Evolutionary conservation across 2,113 vertebrate genomes (phyloP).

Genomic region (Otus sunia): DNA sequence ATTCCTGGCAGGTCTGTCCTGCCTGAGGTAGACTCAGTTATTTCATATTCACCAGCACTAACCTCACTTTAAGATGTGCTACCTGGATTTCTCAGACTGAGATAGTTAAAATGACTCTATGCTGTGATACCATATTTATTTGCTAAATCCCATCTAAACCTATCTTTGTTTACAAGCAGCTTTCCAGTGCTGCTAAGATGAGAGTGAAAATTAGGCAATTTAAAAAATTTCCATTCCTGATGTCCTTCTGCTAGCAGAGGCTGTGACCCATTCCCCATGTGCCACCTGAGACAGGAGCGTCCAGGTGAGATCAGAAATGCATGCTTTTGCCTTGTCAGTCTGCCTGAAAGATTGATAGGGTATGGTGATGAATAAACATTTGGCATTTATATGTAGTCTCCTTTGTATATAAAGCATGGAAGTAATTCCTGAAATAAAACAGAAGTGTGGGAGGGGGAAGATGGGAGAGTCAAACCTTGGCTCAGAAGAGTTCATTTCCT

Average conservation of each 20-base stretch:
- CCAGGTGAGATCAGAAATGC: neutral
- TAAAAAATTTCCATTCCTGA: neutral
- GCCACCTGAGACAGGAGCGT: neutral
- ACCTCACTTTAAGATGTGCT: neutral
- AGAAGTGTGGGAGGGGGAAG: neutral
- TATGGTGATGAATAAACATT: conserved; percentile 2
- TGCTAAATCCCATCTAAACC: neutral
- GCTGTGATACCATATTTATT: neutral
- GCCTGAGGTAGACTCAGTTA: neutral
- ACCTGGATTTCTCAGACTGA: neutral
- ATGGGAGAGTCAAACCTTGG: neutral
- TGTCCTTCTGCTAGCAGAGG: neutral
- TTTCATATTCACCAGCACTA: neutral
- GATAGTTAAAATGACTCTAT: neutral
- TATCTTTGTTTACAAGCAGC: neutral
- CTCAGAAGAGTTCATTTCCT: neutral
- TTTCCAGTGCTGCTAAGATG: neutral
- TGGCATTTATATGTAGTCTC: neutral
- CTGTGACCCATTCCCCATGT: neutral
- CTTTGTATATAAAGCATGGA: neutral
- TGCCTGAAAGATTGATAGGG: neutral
- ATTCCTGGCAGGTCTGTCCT: neutral
- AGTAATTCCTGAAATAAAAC: neutral
- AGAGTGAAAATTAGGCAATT: neutral
- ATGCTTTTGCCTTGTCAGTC: neutral